Evolutionary conservation across 2,888 invertebrate genomes (phyloP).

Genomic region (Drosophila quinaria): DNA sequence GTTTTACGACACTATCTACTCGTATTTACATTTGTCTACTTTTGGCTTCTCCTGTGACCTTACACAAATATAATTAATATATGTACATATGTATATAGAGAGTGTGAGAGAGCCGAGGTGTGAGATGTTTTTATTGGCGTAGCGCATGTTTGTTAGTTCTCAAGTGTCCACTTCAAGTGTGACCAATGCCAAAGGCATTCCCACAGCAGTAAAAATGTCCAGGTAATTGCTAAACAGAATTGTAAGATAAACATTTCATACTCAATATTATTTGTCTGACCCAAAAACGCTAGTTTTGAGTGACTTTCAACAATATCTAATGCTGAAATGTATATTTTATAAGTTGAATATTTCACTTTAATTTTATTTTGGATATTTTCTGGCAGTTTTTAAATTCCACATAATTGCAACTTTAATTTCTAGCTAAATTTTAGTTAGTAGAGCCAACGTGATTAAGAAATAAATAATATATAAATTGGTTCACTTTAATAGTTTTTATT

Average conservation of each 20-base stretch:
- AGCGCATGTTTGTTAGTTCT: slow-evolving; percentile 24
- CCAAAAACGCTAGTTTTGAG: not conserved
- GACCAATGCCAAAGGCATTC: slow-evolving; percentile 20
- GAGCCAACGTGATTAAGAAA: no score
- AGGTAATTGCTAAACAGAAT: slow-evolving; percentile 2
- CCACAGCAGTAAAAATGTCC: not conserved
- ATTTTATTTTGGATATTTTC: no score
- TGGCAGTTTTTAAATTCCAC: no score
- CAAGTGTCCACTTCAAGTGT: slow-evolving; percentile 34
- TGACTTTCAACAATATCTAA: not conserved
- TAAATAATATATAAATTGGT: no score
- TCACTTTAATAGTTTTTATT: no score
- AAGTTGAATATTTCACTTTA: no score
- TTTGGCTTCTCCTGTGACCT: slow-evolving; percentile 44
- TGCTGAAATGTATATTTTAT: no score
- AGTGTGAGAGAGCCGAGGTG: slow-evolving; percentile 30
- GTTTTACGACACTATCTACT: slow-evolving; percentile 45
- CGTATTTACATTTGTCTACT: slow-evolving; percentile 60
- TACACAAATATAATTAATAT: slow-evolving; percentile 60
- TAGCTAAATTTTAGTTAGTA: no score
- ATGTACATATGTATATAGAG: not conserved
- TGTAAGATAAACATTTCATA: not conserved
- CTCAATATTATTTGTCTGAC: slow-evolving; percentile 35
- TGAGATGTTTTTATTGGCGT: slow-evolving; percentile 40
- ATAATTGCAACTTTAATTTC: no score